Evolutionary conservation across 1,140 invertebrate species (phyloP).

Genomic region (Leptinotarsa undecemlineata): DNA sequence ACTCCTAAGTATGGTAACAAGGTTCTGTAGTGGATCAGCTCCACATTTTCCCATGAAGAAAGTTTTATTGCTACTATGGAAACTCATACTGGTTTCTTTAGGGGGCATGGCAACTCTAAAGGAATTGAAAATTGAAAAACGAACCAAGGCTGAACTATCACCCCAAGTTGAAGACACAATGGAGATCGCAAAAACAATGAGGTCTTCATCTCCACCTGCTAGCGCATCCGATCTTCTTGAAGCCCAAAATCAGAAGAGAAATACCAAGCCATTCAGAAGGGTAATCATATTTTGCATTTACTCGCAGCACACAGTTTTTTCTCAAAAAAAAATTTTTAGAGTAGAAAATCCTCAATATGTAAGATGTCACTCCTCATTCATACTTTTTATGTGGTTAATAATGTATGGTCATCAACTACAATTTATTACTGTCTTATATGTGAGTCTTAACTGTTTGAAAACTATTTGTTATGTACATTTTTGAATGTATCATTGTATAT

Average conservation of each 20-base stretch:
- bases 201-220: slow-evolving; percentile 92
- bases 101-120: slow-evolving; percentile 82
- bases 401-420: too few species aligned
- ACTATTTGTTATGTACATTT: too few species aligned
- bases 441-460: too few species aligned
- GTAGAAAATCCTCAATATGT: too few species aligned
- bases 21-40: slow-evolving; percentile 90
- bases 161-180: slow-evolving; percentile 88
- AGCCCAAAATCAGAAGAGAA: slow-evolving; percentile 79
- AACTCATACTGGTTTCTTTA: slow-evolving; percentile 85
- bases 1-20: slow-evolving; percentile 90
- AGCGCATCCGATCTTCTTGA: slow-evolving; percentile 91
- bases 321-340: too few species aligned
- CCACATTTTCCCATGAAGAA: slow-evolving; percentile 99
- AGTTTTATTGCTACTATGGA: slow-evolving; percentile 94
- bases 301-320: too few species aligned
- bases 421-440: too few species aligned
- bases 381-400: too few species aligned
- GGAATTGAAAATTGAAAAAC: slow-evolving; percentile 56
- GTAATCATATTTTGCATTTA: slow-evolving; percentile 49
- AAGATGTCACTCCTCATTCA: too few species aligned
- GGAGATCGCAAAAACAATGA: slow-evolving; percentile 89
- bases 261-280: slow-evolving; percentile 65
- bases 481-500: too few species aligned
- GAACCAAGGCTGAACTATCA: slow-evolving; percentile 72